These are phyloP conservation scores for Drosophila jambulina DNA, from an alignment of 1,140 invertebrate genomes.

Conservation along the genomic window DNA sequence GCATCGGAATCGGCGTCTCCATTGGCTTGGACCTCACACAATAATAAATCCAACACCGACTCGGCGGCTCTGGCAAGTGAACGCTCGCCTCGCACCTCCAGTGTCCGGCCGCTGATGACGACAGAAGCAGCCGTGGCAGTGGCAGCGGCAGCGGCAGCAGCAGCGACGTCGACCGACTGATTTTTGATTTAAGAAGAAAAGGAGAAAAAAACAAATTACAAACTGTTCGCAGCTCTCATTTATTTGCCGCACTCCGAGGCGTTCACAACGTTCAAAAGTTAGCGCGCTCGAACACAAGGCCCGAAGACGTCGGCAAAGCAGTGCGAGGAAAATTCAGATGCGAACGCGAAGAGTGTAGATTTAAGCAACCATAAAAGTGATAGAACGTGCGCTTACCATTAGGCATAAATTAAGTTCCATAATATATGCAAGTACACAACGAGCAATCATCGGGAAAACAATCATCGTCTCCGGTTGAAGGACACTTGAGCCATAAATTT, in stretches of 20 bases:
- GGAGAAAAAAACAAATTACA: slow-evolving; percentile 81
- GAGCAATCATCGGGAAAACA: slow-evolving; percentile 4
- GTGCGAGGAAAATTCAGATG: slow-evolving; percentile 28
- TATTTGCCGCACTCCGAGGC: slow-evolving; percentile 81
- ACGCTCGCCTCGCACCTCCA: slow-evolving; percentile 45
- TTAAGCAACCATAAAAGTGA: slow-evolving; percentile 19
- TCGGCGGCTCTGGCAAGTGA: slow-evolving; percentile 24
- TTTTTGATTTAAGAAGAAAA: slow-evolving; percentile 75
- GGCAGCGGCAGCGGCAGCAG: slow-evolving; percentile 8
- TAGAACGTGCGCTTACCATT: slow-evolving; percentile 36
- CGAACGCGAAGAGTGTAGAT: slow-evolving; percentile 15
- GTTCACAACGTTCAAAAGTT: slow-evolving; percentile 70
- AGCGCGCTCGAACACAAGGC: slow-evolving; percentile 35
- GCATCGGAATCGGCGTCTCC: slow-evolving; percentile 6
- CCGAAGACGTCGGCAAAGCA: slow-evolving; percentile 40
- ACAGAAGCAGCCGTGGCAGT: slow-evolving; percentile 17
- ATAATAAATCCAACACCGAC: slow-evolving; percentile 48
- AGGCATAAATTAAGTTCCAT: slow-evolving; percentile 32
- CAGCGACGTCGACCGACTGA: slow-evolving; percentile 51
- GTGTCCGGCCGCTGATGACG: slow-evolving; percentile 57
- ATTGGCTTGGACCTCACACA: slow-evolving; percentile 67
- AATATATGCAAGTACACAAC: slow-evolving; percentile 34
- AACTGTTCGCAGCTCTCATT: slow-evolving; percentile 81
- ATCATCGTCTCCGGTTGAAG: slow-evolving; percentile 36
- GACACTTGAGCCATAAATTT: slow-evolving; percentile 51